phyloP scores from a whole-genome alignment of 2,888 invertebrate genomes.

The Drosophila sordidula region DNA sequence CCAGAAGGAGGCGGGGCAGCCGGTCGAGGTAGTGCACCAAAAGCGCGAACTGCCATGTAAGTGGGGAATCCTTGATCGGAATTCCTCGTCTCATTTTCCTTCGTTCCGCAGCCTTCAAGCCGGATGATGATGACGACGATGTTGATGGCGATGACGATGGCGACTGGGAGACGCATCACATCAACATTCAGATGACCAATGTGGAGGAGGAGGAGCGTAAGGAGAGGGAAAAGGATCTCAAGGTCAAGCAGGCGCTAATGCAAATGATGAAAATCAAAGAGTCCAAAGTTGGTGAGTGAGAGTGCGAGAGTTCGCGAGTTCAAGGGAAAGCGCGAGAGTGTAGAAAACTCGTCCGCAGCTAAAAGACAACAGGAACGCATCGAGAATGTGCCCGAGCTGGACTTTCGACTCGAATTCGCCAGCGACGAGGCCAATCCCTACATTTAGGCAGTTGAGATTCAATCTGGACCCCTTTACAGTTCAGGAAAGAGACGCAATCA shows the following conservation, averaged over 20 bases:
- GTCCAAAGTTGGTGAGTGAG: slow-evolving; percentile 3
- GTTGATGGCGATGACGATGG: too few relatives aligned
- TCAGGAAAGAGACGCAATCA: not conserved
- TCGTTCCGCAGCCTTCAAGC: not conserved
- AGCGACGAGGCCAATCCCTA: slow-evolving; percentile 60
- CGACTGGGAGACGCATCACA: not conserved
- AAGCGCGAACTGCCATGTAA: too few relatives aligned
- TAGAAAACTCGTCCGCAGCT: not conserved
- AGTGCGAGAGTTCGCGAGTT: not conserved
- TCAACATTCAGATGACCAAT: slow-evolving; percentile 23
- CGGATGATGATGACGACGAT: not conserved
- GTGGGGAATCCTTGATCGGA: too few relatives aligned
- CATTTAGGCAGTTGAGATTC: slow-evolving; percentile 17
- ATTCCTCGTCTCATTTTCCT: not conserved
- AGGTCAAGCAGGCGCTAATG: slow-evolving; percentile 16
- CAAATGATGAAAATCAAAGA: slow-evolving; percentile 18
- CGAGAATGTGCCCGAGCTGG: slow-evolving; percentile 17
- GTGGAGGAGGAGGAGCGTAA: slow-evolving; percentile 19
- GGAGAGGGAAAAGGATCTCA: slow-evolving; percentile 3
- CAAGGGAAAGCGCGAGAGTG: too few relatives aligned
- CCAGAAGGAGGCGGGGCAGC: not conserved
- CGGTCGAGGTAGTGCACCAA: too few relatives aligned
- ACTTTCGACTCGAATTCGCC: slow-evolving; percentile 47
- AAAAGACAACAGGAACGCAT: not conserved
- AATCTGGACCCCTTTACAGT: not conserved